Percentiles rank a stretch among this genome's conserved stretches.
phyloP scores from a whole-genome alignment of 2,797 vertebrate species.

The Pangasius larnaudii region DNA sequence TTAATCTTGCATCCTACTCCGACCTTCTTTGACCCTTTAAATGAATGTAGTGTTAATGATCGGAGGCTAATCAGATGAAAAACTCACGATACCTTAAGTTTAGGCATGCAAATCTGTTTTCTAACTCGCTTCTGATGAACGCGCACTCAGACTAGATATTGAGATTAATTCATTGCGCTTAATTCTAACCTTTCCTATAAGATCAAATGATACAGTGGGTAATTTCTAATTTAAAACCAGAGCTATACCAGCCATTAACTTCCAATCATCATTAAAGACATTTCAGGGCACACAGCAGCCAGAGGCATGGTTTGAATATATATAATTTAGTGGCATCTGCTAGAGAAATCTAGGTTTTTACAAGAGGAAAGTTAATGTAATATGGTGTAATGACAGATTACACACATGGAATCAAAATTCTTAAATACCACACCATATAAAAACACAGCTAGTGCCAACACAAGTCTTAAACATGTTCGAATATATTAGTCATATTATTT shows the following conservation, averaged over 20 bases:
- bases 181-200: conserved; percentile 75
- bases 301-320: conserved; percentile 74
- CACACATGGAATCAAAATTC: conserved; percentile 29
- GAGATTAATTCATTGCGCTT: conserved; percentile 76
- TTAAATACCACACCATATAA: conserved; percentile 9
- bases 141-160: conserved; percentile 62
- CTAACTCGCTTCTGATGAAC: conserved; percentile 54
- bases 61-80: conserved; percentile 1
- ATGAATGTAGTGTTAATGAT: conserved; percentile 31
- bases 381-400: conserved; percentile 28
- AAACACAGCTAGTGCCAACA: not conserved
- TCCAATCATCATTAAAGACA: conserved; percentile 77
- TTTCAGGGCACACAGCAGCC: conserved; percentile 74
- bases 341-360: conserved; percentile 75
- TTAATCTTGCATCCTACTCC: not conserved
- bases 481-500: conserved; percentile 11
- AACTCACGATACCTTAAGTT: conserved; percentile 21
- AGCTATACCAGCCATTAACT: conserved; percentile 69
- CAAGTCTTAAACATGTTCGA: not conserved
- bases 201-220: conserved; percentile 69
- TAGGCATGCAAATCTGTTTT: conserved; percentile 37
- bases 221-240: conserved; percentile 78
- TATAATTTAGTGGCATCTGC: conserved; percentile 73
- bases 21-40: conserved; percentile 21
- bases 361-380: conserved; percentile 66